A percentile compares a stretch with the other conserved stretches of the same genome.
Evolutionary conservation across 1,140 invertebrate genomes (phyloP).

Genomic region (Diplogasteroides magnus): DNA sequence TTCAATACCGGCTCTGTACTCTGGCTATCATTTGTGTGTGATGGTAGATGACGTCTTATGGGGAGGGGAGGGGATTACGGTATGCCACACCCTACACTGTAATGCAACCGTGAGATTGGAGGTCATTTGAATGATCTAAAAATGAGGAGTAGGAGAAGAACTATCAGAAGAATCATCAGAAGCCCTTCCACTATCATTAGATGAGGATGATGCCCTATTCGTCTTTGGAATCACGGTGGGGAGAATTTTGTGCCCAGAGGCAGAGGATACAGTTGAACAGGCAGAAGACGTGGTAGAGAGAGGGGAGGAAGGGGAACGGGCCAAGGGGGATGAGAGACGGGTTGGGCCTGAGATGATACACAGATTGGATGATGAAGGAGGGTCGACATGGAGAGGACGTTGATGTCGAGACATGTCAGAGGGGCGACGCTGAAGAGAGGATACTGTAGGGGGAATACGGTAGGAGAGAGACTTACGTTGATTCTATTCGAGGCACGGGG

Average conservation of each 20-base stretch:
- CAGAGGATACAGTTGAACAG: neutral
- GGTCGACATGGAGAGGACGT: neutral
- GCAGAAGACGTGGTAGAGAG: neutral
- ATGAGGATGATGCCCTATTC: too few relatives aligned
- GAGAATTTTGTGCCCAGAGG: neutral
- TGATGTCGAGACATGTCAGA: neutral
- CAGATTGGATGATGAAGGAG: neutral
- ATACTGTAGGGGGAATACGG: too few relatives aligned
- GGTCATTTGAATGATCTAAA: neutral
- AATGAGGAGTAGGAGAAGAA: too few relatives aligned
- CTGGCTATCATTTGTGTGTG: neutral
- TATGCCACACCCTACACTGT: too few relatives aligned
- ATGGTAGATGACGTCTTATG: neutral
- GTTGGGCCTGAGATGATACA: neutral
- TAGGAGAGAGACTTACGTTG: neutral
- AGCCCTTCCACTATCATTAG: too few relatives aligned
- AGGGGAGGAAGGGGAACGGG: too few relatives aligned
- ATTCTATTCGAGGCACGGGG: conserved; percentile 7
- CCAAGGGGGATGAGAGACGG: neutral
- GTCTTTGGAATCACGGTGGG: neutral
- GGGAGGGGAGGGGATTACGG: neutral
- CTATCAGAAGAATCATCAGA: too few relatives aligned
- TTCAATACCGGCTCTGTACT: too few relatives aligned
- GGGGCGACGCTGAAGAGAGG: neutral
- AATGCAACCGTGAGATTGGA: too few relatives aligned